phyloP scores from a whole-genome alignment of 1,140 invertebrate species.

The Temnothorax nylanderi region DNA sequence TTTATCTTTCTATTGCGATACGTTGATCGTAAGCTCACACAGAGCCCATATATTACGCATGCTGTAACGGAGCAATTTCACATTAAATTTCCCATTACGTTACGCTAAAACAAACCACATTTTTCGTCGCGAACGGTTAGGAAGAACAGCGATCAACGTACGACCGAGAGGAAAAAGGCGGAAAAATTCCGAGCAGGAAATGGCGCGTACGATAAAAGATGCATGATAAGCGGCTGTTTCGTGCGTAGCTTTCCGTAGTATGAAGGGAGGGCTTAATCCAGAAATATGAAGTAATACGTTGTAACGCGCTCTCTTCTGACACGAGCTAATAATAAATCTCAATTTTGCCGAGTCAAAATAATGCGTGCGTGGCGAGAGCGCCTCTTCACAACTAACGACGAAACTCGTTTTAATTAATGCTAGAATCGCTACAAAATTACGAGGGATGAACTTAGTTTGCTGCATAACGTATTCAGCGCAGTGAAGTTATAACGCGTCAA shows the following conservation, averaged over 20 bases:
- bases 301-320: slow-evolving; percentile 46
- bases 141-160: slow-evolving; percentile 21
- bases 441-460: slow-evolving; percentile 11
- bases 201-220: slow-evolving; percentile 56
- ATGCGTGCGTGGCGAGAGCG: slow-evolving; percentile 26
- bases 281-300: slow-evolving; percentile 56
- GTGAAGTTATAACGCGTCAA: background rate
- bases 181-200: slow-evolving; percentile 34
- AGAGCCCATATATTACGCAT: background rate
- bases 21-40: background rate
- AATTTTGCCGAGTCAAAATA: slow-evolving; percentile 45
- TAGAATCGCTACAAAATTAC: slow-evolving; percentile 44
- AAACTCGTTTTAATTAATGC: slow-evolving; percentile 53
- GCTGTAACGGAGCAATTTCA: slow-evolving; percentile 23
- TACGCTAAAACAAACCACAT: slow-evolving; percentile 41
- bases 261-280: slow-evolving; percentile 22
- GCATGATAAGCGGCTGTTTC: slow-evolving; percentile 52
- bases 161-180: background rate
- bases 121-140: slow-evolving; percentile 42
- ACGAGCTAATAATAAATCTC: slow-evolving; percentile 54
- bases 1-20: slow-evolving; percentile 22
- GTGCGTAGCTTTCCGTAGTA: slow-evolving; percentile 33
- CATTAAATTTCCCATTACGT: slow-evolving; percentile 42
- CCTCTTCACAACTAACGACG: slow-evolving; percentile 39
- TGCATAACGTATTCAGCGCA: background rate